These are phyloP conservation scores for Pseudorhiza aurosa DNA, from an alignment of 30 jellyfish, hydroid and myxozoan genomes.

Conservation along the genomic window DNA sequence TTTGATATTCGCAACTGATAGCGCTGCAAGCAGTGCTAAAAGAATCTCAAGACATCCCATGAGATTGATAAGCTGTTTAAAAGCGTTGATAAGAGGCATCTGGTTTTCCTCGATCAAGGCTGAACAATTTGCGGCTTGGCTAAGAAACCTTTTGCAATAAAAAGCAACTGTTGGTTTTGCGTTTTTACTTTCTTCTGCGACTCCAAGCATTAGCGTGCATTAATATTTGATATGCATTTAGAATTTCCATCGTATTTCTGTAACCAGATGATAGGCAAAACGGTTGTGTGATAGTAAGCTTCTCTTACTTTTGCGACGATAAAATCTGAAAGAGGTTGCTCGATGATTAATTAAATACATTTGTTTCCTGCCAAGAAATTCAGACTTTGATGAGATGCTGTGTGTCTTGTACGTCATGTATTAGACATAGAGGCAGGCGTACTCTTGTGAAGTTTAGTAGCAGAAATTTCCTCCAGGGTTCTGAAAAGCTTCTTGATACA, in stretches of 20 bases:
- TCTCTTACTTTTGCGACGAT: background rate
- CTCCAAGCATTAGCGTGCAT: background rate
- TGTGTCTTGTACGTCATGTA: too few species aligned
- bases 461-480: too few species aligned
- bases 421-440: too few species aligned
- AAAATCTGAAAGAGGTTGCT: background rate
- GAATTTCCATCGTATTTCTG: background rate
- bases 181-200: background rate
- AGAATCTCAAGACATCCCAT: too few species aligned
- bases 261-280: background rate
- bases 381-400: background rate
- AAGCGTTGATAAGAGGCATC: background rate
- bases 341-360: background rate
- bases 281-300: background rate
- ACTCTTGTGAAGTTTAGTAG: too few species aligned
- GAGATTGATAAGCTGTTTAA: too few species aligned
- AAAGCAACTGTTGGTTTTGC: background rate
- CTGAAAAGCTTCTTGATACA: too few species aligned
- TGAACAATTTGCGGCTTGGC: background rate
- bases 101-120: background rate
- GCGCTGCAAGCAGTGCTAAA: too few species aligned
- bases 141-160: background rate
- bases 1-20: too few species aligned
- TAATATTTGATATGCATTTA: background rate
- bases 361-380: constrained; percentile 3